Percentiles rank a stretch among this genome's conserved stretches.
phyloP scores from a whole-genome alignment of 2,113 vertebrate genomes.

The Alexandromys fortis region DNA sequence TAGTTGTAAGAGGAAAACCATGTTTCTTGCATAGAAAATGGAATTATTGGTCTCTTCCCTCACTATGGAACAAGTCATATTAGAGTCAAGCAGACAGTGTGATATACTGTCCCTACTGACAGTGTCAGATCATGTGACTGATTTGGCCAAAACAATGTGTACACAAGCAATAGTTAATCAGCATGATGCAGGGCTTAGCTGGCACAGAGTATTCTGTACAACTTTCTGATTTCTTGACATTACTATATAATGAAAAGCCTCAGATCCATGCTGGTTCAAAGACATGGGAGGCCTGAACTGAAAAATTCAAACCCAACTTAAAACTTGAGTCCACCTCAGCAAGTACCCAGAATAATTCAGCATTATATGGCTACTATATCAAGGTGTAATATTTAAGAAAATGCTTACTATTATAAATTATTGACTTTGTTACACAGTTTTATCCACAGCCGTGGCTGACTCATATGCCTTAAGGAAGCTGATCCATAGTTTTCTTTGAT shows the following conservation, averaged over 20 bases:
- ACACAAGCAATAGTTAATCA: neutral
- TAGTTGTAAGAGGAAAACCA: neutral
- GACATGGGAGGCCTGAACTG: neutral
- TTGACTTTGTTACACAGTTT: neutral
- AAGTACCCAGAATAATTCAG: neutral
- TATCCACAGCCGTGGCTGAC: neutral
- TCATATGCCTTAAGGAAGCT: neutral
- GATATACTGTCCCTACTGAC: neutral
- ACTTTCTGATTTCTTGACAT: neutral
- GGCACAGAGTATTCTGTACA: neutral
- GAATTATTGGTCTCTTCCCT: neutral
- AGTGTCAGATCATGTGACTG: neutral
- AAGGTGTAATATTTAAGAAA: neutral
- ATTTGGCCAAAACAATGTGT: neutral
- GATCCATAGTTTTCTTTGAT: neutral
- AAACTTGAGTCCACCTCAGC: neutral
- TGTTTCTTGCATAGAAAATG: neutral
- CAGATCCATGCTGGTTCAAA: neutral
- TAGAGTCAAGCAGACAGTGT: accelerated
- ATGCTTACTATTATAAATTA: neutral
- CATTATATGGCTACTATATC: neutral
- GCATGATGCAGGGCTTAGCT: neutral
- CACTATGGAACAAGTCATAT: neutral
- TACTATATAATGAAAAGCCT: neutral
- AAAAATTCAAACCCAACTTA: conserved; percentile 21